Percentiles rank a stretch among this genome's conserved stretches.
Evolutionary conservation across 2,797 vertebrate genomes (phyloP).

Genomic region (Chiloscyllium punctatum): DNA sequence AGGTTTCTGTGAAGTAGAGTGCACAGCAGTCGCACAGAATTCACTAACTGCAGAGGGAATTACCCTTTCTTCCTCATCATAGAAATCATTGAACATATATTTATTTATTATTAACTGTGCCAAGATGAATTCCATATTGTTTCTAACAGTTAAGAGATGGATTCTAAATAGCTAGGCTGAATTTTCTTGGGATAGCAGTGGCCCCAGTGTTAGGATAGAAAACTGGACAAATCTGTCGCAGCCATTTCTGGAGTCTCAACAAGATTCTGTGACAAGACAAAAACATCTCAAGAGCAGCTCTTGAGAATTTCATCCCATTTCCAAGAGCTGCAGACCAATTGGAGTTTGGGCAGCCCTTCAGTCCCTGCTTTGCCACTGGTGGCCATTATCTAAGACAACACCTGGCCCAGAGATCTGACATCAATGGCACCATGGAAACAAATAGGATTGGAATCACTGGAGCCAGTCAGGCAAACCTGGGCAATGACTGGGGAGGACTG

Average conservation of each 20-base stretch:
- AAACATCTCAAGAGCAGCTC: background rate
- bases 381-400: too few relatives aligned
- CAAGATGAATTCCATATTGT: slow-evolving; percentile 56
- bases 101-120: slow-evolving; percentile 57
- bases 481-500: too few relatives aligned
- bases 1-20: too few relatives aligned
- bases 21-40: too few relatives aligned
- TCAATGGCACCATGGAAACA: too few relatives aligned
- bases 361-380: background rate
- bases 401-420: background rate
- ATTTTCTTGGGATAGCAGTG: background rate
- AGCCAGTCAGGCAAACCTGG: background rate
- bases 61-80: slow-evolving; percentile 54
- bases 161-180: background rate
- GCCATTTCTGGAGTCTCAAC: background rate
- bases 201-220: background rate
- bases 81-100: slow-evolving; percentile 55
- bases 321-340: background rate
- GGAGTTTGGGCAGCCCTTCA: background rate
- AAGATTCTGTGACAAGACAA: background rate
- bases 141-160: slow-evolving; percentile 40
- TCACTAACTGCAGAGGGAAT: slow-evolving; percentile 51
- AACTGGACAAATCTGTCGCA: background rate
- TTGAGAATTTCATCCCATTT: background rate
- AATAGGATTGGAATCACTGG: background rate